phyloP scores from a whole-genome alignment of 2,797 vertebrate species.

The Sebastes kiyomatsui region DNA sequence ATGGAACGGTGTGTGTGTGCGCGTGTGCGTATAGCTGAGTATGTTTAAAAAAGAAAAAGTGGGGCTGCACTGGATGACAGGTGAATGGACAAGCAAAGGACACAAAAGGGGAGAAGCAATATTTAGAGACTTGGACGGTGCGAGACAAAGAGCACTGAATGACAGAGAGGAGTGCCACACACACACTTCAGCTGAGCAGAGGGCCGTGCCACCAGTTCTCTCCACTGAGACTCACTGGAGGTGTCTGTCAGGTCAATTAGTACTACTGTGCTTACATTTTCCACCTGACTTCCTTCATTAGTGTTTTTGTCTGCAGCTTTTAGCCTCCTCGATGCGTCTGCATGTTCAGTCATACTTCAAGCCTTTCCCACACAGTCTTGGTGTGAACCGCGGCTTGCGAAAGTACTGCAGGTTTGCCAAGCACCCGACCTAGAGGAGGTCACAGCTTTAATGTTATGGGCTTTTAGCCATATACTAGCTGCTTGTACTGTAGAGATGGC shows the following conservation, averaged over 20 bases:
- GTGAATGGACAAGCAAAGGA: constrained; percentile 45
- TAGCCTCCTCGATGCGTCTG: constrained; percentile 21
- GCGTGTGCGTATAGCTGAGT: not conserved
- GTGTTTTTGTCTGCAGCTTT: constrained; percentile 58
- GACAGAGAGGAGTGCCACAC: constrained; percentile 2
- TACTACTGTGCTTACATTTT: constrained; percentile 73
- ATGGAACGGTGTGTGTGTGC: constrained; percentile 39
- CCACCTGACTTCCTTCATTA: constrained; percentile 77
- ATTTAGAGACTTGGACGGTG: constrained; percentile 33
- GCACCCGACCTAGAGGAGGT: constrained; percentile 20
- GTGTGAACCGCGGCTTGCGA: constrained; percentile 2
- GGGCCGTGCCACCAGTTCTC: constrained; percentile 41
- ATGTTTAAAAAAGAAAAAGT: constrained; percentile 46
- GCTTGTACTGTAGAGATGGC: not conserved
- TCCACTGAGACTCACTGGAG: constrained; percentile 60
- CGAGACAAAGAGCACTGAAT: constrained; percentile 11
- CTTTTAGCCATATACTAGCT: not conserved
- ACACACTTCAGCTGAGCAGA: not conserved
- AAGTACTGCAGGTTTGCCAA: constrained; percentile 15
- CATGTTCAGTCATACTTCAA: constrained; percentile 29
- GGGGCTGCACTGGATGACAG: constrained; percentile 52
- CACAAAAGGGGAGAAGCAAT: constrained; percentile 11
- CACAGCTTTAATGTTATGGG: constrained; percentile 2
- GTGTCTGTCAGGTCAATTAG: constrained; percentile 82
- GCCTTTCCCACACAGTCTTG: not conserved